Evolutionary conservation across 2,797 vertebrate species (phyloP), one percentile per base, ranked within the genome.

Genomic region (Poeciliopsis gracilis): DNA sequence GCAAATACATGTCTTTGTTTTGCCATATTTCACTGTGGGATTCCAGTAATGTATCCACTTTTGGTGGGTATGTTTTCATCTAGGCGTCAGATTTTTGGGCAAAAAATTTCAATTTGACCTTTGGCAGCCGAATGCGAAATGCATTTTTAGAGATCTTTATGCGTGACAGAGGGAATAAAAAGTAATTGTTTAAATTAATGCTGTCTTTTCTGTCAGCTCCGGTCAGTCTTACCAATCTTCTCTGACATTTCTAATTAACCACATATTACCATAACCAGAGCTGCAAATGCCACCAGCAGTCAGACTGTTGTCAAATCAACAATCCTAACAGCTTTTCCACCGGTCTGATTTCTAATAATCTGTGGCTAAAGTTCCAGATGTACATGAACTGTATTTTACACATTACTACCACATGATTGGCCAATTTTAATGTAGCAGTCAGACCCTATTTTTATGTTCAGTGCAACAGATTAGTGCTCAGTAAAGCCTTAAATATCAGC

Each of bases 171-270:
- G 16, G 33, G 51, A 66, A 70, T 72, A 66, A 76, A 74, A 13
- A 71, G 47, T 69, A 18, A 23, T 45, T 78, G 63, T 61, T 25
- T 41, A 12, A 55, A 67, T 30, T 67, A 43, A 16, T 72, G 46
- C 75, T 57, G 80, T 43, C 38, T 77, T 43, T 81, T 77, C 57
- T 72, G 77, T 43, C 72, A 63, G 36, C 59, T 55, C 47, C 46
- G 49, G 71, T 74, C 33, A 75, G 72, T 30, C 45, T 43, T 53
- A 11, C 18, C 13, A 47, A 63, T 82, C 46, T 45, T 73, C 45
- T 72, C 47, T n/a, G 59, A 72, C 69, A 38, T 28, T 46, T 45
- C 11, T 59, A 38, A 63, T 53, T 33, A 71, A 74, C 11, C 55
- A 41, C 69, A 18, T 9, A 47, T 57, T 71, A 46, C 45, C 49